phyloP scores from a whole-genome alignment of 1,140 invertebrate genomes.

The Colletes latitarsis region DNA sequence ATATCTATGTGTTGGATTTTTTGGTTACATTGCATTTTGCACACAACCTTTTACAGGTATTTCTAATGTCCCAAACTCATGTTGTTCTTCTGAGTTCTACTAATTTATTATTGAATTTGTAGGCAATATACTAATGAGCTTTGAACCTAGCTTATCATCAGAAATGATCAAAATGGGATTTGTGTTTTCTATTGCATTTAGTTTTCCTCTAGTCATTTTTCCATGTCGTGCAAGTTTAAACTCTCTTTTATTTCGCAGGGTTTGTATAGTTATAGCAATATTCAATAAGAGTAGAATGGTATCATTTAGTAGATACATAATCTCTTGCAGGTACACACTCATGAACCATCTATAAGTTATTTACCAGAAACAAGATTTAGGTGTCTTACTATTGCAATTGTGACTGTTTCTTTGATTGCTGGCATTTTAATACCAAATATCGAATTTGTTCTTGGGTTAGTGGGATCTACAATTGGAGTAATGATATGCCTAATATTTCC shows the following conservation, averaged over 20 bases:
- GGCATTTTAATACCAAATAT: conserved; percentile 93
- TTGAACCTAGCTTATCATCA: conserved; percentile 89
- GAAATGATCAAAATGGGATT: conserved; percentile 96
- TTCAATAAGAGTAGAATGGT: not conserved
- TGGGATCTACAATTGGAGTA: conserved; percentile 97
- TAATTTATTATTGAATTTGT: conserved; percentile 47
- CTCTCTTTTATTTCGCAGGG: conserved; percentile 93
- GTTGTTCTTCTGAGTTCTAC: not conserved
- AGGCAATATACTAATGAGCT: conserved; percentile 95
- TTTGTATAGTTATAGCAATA: conserved; percentile 77
- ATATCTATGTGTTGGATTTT: conserved; percentile 93
- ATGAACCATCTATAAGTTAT: conserved; percentile 82
- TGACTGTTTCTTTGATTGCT: conserved; percentile 87
- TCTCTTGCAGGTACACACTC: conserved; percentile 76
- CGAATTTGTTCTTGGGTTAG: conserved; percentile 94
- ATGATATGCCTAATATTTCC: conserved; percentile 96
- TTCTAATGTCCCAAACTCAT: conserved; percentile 22
- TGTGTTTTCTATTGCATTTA: conserved; percentile 95
- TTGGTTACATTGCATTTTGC: conserved; percentile 97
- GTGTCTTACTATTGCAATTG: conserved; percentile 89
- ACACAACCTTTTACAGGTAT: conserved; percentile 87
- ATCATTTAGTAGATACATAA: not conserved
- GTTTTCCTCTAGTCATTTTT: conserved; percentile 98
- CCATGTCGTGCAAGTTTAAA: conserved; percentile 96
- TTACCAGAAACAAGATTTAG: conserved; percentile 92